Base-by-base conservation (phyloP, 2,888 invertebrate species). In the Hydraecia micacea region DNA sequence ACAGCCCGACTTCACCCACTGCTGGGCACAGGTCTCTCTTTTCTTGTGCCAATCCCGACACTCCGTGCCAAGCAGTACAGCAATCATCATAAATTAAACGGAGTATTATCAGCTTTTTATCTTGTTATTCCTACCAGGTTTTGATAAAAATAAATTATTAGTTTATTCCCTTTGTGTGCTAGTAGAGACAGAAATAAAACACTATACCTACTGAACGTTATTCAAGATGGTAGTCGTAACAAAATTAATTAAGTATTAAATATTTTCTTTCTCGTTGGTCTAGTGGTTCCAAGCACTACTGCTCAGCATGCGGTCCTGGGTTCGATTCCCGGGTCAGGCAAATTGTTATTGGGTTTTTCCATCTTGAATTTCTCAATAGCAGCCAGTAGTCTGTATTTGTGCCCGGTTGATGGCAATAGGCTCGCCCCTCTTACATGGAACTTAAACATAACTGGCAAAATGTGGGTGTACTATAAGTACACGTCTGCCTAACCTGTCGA, bases 141-240 rank as follows among this genome's bases (percentile, higher is more conserved):
- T 68, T 68, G 62, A 75, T 75, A 58, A 75, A 80, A 68, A 63
- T n/a, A 46, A 68, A 81, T 63, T 68, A 81, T 81, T 55, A 46
- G 42, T 74, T 74, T 74, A 67, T 81, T 74, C 42, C 75, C 75
- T 60, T 60, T 13, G 62, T 72, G 3, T n/a, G 11, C 15, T 58
- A 11, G 9, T 80, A 46, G 6, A 18, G 28, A 65, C 46, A 25
- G 13, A 71, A 65, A 58, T 49, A 73, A 36, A 66, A 21, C 1
- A 39, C 6, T 49, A 18, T 36, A 32, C n/a, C 55, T 11, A n/a
- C 11, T 28, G 9, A 0, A 13, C 39, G 11, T 42, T 15, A n/a
- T 58, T 74, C n/a, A 18, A 25, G 15, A 13, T 1, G 6, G 13
- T 65, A 1, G 1, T 25, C 21, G n/a, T 52, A 2, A 21, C 21